Conservation (phyloP, 2,888 invertebrate genomes). For the Syritta pipiens region DNA sequence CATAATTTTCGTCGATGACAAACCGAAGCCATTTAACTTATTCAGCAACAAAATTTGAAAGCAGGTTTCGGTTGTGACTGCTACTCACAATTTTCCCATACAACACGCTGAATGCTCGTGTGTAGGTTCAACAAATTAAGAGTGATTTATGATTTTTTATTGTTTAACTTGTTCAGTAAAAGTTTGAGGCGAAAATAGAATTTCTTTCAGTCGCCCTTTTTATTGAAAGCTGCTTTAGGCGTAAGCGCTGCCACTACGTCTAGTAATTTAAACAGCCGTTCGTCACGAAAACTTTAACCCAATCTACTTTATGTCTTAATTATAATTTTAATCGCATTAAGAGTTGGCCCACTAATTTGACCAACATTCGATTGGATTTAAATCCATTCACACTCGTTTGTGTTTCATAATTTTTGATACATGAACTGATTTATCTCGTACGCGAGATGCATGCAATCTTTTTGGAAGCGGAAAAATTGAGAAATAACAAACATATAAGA, state of each 20-base stretch:
- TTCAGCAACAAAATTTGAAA: slow-evolving; percentile 4
- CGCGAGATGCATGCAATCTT: slow-evolving; percentile 19
- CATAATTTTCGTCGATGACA: slow-evolving; percentile 4
- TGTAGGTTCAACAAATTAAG: background rate
- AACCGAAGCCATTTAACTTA: slow-evolving; percentile 38
- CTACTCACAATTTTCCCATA: no score
- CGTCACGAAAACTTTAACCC: no score
- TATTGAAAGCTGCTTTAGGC: no score
- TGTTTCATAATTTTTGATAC: background rate
- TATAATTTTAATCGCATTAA: slow-evolving; percentile 5
- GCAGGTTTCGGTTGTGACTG: background rate
- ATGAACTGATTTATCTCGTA: background rate
- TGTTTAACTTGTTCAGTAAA: slow-evolving; percentile 37
- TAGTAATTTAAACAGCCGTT: no score
- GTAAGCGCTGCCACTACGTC: no score
- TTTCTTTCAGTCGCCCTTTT: background rate
- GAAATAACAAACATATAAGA: slow-evolving; percentile 2
- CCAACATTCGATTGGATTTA: slow-evolving; percentile 4
- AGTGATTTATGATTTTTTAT: slow-evolving; percentile 32
- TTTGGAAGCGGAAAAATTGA: background rate
- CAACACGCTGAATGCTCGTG: no score
- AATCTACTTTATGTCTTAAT: no score
- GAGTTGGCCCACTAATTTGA: slow-evolving; percentile 11
- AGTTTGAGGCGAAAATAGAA: slow-evolving; percentile 21
- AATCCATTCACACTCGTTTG: background rate